phyloP scores from a whole-genome alignment of 1,140 invertebrate species.

The Conus ventricosus region DNA sequence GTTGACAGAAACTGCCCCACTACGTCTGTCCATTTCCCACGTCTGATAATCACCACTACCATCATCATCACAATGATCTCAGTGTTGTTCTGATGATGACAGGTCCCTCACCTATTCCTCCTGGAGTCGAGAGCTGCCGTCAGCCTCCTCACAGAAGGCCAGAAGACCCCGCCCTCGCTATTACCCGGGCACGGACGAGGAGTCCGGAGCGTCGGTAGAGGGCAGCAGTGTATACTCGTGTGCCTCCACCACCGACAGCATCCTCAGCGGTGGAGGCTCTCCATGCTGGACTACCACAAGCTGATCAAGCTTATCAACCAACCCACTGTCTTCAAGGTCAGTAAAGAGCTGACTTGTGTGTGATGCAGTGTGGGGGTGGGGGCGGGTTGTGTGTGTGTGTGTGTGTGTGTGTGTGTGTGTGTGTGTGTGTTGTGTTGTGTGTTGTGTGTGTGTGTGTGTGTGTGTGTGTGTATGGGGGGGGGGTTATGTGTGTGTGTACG shows the following conservation, averaged over 20 bases:
- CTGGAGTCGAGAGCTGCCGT: background rate
- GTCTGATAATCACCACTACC: too few species aligned
- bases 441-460: too few species aligned
- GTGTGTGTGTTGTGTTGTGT: too few species aligned
- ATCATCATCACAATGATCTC: too few species aligned
- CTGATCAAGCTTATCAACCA: conserved; percentile 54
- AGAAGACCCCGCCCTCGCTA: background rate
- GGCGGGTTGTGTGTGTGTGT: too few species aligned
- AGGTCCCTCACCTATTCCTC: background rate
- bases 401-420: too few species aligned
- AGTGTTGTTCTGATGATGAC: background rate
- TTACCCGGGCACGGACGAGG: background rate
- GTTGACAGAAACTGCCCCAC: too few species aligned
- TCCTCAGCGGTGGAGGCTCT: background rate
- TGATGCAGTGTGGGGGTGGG: too few species aligned
- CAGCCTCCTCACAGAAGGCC: background rate
- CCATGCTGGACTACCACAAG: conserved; percentile 50
- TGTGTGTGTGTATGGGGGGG: too few species aligned
- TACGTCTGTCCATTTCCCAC: too few species aligned
- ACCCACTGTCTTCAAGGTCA: conserved; percentile 54
- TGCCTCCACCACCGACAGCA: conserved; percentile 31
- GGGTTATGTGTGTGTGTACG: too few species aligned
- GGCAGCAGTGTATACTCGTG: conserved; percentile 34
- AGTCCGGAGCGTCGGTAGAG: conserved; percentile 14
- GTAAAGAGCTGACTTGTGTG: background rate